These are phyloP conservation scores for Drepanosiphum platanoidis DNA, from an alignment of 2,888 invertebrate species.

Conservation along the genomic window DNA sequence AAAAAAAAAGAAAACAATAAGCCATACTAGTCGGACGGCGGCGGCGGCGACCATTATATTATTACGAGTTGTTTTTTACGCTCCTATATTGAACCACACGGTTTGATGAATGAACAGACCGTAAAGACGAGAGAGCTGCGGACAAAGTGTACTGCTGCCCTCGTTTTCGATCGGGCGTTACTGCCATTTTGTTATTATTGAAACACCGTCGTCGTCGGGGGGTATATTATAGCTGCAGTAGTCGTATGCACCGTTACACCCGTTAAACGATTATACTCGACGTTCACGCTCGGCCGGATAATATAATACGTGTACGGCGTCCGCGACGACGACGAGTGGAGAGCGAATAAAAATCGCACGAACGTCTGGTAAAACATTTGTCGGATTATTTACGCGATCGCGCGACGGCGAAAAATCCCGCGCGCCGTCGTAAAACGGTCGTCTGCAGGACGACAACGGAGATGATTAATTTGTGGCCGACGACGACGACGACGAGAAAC, in stretches of 20 bases:
- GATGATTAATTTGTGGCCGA: too few relatives aligned
- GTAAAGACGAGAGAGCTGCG: not conserved
- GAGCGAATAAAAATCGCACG: not conserved
- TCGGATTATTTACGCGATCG: not conserved
- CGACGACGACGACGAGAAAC: too few relatives aligned
- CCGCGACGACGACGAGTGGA: not conserved
- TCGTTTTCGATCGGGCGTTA: not conserved
- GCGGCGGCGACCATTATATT: not conserved
- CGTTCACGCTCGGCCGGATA: not conserved
- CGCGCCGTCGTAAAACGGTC: too few relatives aligned
- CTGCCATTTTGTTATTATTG: constrained; percentile 5
- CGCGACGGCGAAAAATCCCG: too few relatives aligned
- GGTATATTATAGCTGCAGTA: not conserved
- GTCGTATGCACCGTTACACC: not conserved
- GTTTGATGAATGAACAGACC: not conserved
- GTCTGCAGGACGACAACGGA: too few relatives aligned
- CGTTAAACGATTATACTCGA: constrained; percentile 19
- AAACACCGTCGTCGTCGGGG: constrained; percentile 11
- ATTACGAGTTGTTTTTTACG: not conserved
- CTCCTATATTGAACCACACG: constrained; percentile 6
- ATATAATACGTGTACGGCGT: not conserved
- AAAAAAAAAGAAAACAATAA: too few relatives aligned
- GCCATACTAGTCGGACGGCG: not conserved
- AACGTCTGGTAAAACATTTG: not conserved
- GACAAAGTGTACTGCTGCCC: not conserved